phyloP scores from a whole-genome alignment of 2,797 vertebrate genomes.

The Hypotaenidia philippensis region DNA sequence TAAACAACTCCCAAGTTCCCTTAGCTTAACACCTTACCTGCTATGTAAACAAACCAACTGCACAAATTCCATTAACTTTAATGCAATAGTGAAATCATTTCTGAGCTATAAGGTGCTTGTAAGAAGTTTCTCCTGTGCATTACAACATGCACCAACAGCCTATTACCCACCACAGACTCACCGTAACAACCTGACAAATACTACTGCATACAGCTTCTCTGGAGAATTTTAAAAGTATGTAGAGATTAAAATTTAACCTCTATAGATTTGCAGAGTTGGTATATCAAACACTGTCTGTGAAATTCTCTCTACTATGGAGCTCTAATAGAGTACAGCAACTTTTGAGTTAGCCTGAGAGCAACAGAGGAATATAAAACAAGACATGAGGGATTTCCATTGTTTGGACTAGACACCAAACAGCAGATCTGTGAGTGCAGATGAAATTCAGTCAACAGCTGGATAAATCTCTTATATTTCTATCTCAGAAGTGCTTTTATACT shows the following conservation, averaged over 20 bases:
- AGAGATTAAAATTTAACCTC: neutral
- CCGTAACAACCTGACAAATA: neutral
- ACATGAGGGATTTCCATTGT: neutral
- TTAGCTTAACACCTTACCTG: neutral
- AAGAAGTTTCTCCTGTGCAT: neutral
- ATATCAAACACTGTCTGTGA: neutral
- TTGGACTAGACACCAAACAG: neutral
- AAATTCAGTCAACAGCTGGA: neutral
- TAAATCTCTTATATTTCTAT: neutral
- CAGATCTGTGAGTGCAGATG: neutral
- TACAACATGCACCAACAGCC: neutral
- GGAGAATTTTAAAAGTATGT: neutral
- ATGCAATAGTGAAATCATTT: neutral
- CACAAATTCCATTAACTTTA: neutral
- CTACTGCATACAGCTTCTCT: neutral
- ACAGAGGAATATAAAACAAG: neutral
- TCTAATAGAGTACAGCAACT: neutral
- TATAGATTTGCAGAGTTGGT: neutral
- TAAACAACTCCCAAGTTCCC: neutral
- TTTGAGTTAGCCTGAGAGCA: neutral
- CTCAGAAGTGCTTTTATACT: neutral
- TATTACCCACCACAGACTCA: neutral
- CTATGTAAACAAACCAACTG: neutral
- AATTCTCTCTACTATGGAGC: neutral
- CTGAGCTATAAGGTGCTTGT: neutral